Evolutionary conservation across 2,113 vertebrate species (phyloP), one percentile per base, ranked within the genome.

Genomic region (Hippolais icterina): DNA sequence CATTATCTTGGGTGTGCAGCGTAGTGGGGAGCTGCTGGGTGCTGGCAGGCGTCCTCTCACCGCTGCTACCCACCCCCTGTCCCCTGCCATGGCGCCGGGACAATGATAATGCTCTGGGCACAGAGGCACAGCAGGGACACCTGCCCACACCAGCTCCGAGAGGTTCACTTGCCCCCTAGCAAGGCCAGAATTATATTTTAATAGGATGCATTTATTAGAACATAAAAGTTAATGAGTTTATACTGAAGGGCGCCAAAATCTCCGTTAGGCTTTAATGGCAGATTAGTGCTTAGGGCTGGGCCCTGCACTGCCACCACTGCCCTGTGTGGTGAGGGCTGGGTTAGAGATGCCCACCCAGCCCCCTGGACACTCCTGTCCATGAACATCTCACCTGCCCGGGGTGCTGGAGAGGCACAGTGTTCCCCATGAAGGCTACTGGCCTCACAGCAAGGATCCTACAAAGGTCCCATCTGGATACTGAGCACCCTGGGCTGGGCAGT

Each of bases 141-240:
- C 87, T 15, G 21, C 50, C 77, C 4, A 0, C 77, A 33, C 50
- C 13, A 8, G 42, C 94, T 95, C 92, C 10, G 4, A 79, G 92
- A 97, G 92, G 96, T 94, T 97, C 93, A 37, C 87, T 95, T 93
- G 95, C 94, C 96, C 95, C 96, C 97, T 88, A 94, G 97, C 97
- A 93, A 64, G 92, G 92, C 94, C 87, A 93, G 94, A 97, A 98
- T 98, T 98, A 98, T 97, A 97, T 97, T 98, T 98, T 98, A 98
- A 98, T 98, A 96, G 97, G 97, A 97, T 97, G 96, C 98, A 97
- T 98, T 98, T 98, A 98, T 98, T 98, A 96, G 97, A 94, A 97
- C 97, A 98, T 98, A 98, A 98, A 98, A 98, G 94, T 98, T 98
- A 98, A 98, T 98, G 98, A 98, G 98, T 98, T 98, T 98, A 98